Conservation (phyloP, 2,888 invertebrate species). For the Leptinotarsa peninsularis region DNA sequence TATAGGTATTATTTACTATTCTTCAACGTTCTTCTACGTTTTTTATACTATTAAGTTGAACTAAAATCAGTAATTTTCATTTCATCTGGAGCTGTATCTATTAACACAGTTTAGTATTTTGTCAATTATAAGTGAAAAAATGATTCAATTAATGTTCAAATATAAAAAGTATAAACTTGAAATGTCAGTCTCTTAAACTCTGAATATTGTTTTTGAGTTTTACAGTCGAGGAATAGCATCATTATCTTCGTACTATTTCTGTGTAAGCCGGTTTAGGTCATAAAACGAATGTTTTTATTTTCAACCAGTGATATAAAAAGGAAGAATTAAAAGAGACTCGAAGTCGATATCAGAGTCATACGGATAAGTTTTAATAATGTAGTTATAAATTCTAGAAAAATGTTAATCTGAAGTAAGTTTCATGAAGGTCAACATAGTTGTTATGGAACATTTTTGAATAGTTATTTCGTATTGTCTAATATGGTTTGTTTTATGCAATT, state of each 20-base stretch:
- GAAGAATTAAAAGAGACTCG: background rate
- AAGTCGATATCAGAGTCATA: constrained; percentile 2
- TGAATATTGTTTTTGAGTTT: constrained; percentile 15
- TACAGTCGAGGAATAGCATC: constrained; percentile 23
- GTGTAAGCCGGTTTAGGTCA: background rate
- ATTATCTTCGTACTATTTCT: constrained; percentile 1
- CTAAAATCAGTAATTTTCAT: too few species aligned
- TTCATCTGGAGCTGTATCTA: too few species aligned
- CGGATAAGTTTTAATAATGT: background rate
- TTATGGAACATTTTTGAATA: background rate
- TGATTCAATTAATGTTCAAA: background rate
- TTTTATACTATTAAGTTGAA: too few species aligned
- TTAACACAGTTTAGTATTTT: too few species aligned
- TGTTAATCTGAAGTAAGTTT: background rate
- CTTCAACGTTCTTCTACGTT: too few species aligned
- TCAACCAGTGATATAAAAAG: background rate
- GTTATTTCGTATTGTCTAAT: background rate
- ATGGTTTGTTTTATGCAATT: background rate
- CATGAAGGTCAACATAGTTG: background rate
- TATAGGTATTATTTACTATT: too few species aligned
- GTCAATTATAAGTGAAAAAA: background rate
- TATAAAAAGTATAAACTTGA: constrained; percentile 17
- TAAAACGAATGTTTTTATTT: constrained; percentile 16
- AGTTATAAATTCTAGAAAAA: background rate
- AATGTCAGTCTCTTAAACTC: constrained; percentile 10